Evolutionary conservation across 1,140 invertebrate genomes (phyloP), one percentile per base, ranked within the genome.

Genomic region (Pollicipes pollicipes): DNA sequence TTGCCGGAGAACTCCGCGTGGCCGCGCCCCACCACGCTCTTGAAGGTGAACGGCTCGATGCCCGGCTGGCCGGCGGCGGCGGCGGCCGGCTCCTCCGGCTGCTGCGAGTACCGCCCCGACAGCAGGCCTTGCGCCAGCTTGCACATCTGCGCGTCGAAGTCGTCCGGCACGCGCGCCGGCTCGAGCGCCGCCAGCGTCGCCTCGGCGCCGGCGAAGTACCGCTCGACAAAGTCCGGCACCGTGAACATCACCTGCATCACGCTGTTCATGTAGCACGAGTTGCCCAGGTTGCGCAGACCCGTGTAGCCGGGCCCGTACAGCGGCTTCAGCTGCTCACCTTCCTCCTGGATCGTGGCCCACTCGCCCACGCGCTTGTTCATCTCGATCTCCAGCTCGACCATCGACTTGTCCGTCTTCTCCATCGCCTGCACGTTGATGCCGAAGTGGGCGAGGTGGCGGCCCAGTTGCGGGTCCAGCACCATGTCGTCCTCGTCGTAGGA

Each of bases 391-490:
- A 99, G 78, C 79, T 99, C 97, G n/a, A 93, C 83, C 93, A 99
- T 99, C 0, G 95, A 96, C 79, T 99, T 98, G 74, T 99, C 97
- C 8, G 95, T 98, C 87, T 99, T 99, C 79, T 95, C 88, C 85
- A 98, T 85, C 70, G 90, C 85, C 17, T 88, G 84, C 66, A 96
- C 87, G 77, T 98, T 96, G 69, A 99, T 97, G 30, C 97, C 97
- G 85, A 91, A 99, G 82, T 99, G 96, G 45, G 88, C 86, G 32
- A 99, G 83, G 83, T 99, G 97, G 71, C 88, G 83, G 0, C 86
- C 83, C 21, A 99, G 81, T 78, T 90, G 83, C 0, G 95, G 93
- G 83, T 99, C 94, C 68, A 91, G 86, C 0, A 98, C 97, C 91
- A 98, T 95, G 75, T 98, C 94, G 81, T 99, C 95, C 82, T 99